Evolutionary conservation across 2,797 vertebrate species (phyloP), one percentile per base, ranked within the genome.

Genomic region (Sphenodon punctatus): DNA sequence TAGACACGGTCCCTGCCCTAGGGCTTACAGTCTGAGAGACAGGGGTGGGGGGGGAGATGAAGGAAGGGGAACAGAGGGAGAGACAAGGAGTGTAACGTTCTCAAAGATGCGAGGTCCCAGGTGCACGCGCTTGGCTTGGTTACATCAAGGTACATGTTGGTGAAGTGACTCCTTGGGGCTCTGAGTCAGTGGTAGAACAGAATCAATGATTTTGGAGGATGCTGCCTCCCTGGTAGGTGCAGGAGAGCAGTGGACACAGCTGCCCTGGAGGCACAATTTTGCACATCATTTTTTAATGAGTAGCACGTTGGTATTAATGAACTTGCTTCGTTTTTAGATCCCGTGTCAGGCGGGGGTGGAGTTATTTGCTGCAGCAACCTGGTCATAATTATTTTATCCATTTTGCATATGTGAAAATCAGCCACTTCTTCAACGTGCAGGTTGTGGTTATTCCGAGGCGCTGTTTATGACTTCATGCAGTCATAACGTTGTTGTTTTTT

Each of bases 401-500:
- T n/a, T 83, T 89, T 88, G 80, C 36, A 70, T 56, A 75, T 67
- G 59, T 79, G 70, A 55, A 79, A 78, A 83, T 93, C 74, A 77
- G 65, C 36, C 32, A 34, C 80, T 71, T 83, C 32, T n/a, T 74
- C 80, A 42, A 82, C 72, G 66, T 72, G 36, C 67, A 32, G 32
- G 19, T 32, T 56, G 32, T 56, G 32, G 30, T 32, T 22, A 83
- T 63, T 83, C n/a, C 73, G 82, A 80, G 36, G 45, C 73, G 75
- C 2, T 1, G 79, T 80, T 88, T 84, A 77, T n/a, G n/a, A 77
- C 91, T 87, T 81, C 69, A 34, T 78, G 58, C n/a, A n/a, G n/a
- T n/a, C n/a, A n/a, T n/a, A n/a, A n/a, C n/a, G n/a, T n/a, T n/a
- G n/a, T n/a, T n/a, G n/a, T n/a, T n/a, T n/a, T n/a, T n/a, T n/a